Evolutionary conservation across 1,140 invertebrate species (phyloP), one percentile per base, ranked within the genome.

Genomic region (Triops cancriformis): DNA sequence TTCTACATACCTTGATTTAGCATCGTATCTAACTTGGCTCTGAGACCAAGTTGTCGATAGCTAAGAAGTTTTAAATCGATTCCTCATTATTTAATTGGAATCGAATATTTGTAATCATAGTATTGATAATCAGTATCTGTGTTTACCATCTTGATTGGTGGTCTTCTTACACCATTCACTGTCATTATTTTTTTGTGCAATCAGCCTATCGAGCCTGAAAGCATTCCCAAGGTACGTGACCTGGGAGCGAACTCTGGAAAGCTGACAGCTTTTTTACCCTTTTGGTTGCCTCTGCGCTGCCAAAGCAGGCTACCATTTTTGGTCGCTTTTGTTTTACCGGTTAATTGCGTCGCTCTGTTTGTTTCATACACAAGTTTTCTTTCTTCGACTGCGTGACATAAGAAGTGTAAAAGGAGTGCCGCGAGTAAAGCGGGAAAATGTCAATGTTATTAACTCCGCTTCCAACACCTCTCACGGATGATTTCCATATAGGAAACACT

Each of bases 401-500:
- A 1, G 5, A 18, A 0, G 51, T 64, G 23, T 23, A 14, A 18
- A 64, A 64, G 18, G 7, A 37, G 31, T 37, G 7, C 31, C 31
- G 7, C 31, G 31, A 37, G 31, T 37, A 37, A 37, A 7, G 31
- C 31, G 31, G 51, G 18, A 64, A 64, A 64, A 64, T 64, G 51
- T 64, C 51, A 64, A 64, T 64, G 51, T 64, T 14, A 23, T 64
- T 18, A 23, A 2, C 14, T n/a, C 51, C 51, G 4, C 51, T 64
- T 64, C 89, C 88, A 77, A 90, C 89, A 43, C 89, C 91, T 26
- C 93, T 99, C 80, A 92, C 90, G 37, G 91, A 97, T 78, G 96
- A 99, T 85, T 99, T 98, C 84, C 90, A 92, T 83, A 94, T 99
- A 80, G 94, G 94, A n/a, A 92, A 91, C 82, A 94, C 90, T 75